phyloP scores from a whole-genome alignment of 2,113 vertebrate genomes.

The Eptesicus fuscus region DNA sequence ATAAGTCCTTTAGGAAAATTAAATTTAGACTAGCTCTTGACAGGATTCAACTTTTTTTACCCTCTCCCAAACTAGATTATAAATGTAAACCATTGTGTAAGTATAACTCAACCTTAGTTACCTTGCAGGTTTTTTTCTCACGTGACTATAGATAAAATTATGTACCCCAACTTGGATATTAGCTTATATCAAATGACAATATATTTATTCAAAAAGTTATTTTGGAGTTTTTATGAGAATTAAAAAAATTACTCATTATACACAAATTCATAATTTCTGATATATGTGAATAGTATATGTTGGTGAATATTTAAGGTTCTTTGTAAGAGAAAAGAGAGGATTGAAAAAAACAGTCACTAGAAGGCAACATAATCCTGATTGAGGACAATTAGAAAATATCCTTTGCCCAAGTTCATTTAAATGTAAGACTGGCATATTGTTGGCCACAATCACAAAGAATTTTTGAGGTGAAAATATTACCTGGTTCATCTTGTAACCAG shows the following conservation, averaged over 20 bases:
- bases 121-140: not conserved
- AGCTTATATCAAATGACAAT: slow-evolving; percentile 4
- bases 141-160: slow-evolving; percentile 26
- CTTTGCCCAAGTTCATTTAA: not conserved
- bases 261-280: not conserved
- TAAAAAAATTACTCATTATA: not conserved
- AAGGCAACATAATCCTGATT: not conserved
- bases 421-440: not conserved
- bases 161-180: not conserved
- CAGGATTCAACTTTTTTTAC: not conserved
- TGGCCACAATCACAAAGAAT: not conserved
- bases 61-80: not conserved
- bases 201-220: not conserved
- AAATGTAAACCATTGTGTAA: slow-evolving; percentile 7
- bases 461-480: slow-evolving; percentile 30
- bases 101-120: not conserved
- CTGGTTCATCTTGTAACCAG: not conserved
- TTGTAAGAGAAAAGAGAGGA: not conserved
- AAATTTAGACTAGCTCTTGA: not conserved
- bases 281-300: not conserved
- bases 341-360: not conserved
- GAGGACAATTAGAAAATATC: slow-evolving; percentile 26
- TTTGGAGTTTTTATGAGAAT: slow-evolving; percentile 8
- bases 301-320: not conserved
- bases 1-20: not conserved